These are phyloP conservation scores for Chaitophorus viminalis DNA, from an alignment of 2,888 invertebrate genomes.

Conservation along the genomic window DNA sequence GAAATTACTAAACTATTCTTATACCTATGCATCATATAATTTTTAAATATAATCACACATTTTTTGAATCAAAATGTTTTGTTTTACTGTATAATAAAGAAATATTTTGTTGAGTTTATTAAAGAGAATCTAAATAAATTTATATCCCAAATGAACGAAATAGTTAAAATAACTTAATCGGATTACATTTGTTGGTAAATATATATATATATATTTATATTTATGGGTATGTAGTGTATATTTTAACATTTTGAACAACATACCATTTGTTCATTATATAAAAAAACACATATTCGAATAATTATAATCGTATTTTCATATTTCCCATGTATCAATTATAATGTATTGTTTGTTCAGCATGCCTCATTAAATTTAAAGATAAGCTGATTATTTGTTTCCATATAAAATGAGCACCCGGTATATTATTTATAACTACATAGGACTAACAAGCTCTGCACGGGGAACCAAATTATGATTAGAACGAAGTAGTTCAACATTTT, in stretches of 20 bases:
- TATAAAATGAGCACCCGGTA: too few species aligned
- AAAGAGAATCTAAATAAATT: background rate
- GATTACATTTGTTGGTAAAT: background rate
- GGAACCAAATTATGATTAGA: background rate
- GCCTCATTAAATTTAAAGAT: too few species aligned
- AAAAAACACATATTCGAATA: too few species aligned
- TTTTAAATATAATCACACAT: background rate
- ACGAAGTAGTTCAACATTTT: background rate
- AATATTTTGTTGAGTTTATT: background rate
- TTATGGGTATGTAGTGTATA: too few species aligned
- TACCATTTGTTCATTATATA: too few species aligned
- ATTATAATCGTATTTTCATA: too few species aligned
- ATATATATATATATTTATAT: background rate
- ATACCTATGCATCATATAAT: too few species aligned
- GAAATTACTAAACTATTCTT: background rate
- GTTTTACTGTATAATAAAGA: background rate
- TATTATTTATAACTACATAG: background rate
- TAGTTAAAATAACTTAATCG: background rate
- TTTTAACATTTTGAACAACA: too few species aligned
- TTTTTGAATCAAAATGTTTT: background rate
- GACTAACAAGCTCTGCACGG: background rate
- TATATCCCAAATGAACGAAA: background rate
- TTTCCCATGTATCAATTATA: too few species aligned
- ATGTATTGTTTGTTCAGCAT: too few species aligned
- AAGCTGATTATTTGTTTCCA: too few species aligned